These are phyloP conservation scores for Gnathonemus longibarbis DNA, from an alignment of 2,113 vertebrate genomes.

Conservation along the genomic window DNA sequence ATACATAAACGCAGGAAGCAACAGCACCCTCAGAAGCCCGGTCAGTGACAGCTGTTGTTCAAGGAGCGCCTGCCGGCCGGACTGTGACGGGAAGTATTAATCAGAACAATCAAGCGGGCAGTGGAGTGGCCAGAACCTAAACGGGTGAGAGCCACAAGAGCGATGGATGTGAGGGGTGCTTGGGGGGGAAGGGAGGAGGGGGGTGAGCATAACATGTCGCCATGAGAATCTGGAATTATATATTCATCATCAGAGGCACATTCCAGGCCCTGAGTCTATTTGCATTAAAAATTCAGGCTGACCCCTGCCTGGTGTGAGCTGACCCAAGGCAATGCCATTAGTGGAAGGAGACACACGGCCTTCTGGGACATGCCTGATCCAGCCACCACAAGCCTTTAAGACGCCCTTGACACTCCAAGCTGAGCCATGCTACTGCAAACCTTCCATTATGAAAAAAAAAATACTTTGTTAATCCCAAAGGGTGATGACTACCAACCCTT, in stretches of 20 bases:
- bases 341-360: background rate
- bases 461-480: constrained; percentile 35
- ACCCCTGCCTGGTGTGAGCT: constrained; percentile 2
- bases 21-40: background rate
- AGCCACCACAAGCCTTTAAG: background rate
- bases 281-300: constrained; percentile 10
- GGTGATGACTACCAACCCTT: constrained; percentile 48
- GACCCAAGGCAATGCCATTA: background rate
- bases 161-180: background rate
- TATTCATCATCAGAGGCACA: constrained; percentile 17
- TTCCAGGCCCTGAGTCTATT: constrained; percentile 15
- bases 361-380: background rate
- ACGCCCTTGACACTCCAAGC: background rate
- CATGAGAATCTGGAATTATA: background rate
- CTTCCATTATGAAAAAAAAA: background rate
- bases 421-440: background rate
- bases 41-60: background rate
- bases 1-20: background rate
- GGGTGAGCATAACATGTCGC: no score
- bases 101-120: background rate
- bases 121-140: background rate
- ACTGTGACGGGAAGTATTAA: background rate
- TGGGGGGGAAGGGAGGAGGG: background rate
- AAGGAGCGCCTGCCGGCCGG: background rate
- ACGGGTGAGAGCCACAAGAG: background rate